Evolutionary conservation across 2,888 invertebrate genomes (phyloP).

Genomic region (Ecliptopera silaceata): DNA sequence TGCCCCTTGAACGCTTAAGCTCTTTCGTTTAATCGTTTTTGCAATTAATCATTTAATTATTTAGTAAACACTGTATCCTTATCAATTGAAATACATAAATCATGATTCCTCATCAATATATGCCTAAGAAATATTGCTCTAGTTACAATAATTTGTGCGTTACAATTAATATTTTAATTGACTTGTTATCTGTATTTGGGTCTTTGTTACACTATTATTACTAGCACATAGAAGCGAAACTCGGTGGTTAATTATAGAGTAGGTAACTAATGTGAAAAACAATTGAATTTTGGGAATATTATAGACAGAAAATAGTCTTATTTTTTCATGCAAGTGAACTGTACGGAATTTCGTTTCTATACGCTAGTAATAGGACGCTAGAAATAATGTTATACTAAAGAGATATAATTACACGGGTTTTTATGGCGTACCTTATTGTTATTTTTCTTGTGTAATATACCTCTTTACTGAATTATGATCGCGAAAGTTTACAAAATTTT

Average conservation of each 20-base stretch:
- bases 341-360: constrained; percentile 2
- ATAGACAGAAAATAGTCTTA: not conserved
- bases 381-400: too few relatives aligned
- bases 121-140: constrained; percentile 40
- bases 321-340: too few relatives aligned
- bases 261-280: not conserved
- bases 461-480: too few relatives aligned
- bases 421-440: too few relatives aligned
- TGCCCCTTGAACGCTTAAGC: too few relatives aligned
- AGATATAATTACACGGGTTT: too few relatives aligned
- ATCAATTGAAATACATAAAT: constrained; percentile 3
- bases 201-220: constrained; percentile 1
- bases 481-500: too few relatives aligned
- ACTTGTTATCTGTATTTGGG: constrained; percentile 26
- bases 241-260: not conserved
- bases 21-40: too few relatives aligned
- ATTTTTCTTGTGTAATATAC: too few relatives aligned
- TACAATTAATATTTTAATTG: constrained; percentile 17
- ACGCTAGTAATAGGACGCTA: constrained; percentile 5
- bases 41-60: too few relatives aligned
- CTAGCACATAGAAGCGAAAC: constrained; percentile 3
- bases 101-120: not conserved
- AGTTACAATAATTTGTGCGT: constrained; percentile 28
- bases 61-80: too few relatives aligned
- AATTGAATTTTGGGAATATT: not conserved